phyloP scores from a whole-genome alignment of 2,113 vertebrate species.

The Dromaius novaehollandiae region DNA sequence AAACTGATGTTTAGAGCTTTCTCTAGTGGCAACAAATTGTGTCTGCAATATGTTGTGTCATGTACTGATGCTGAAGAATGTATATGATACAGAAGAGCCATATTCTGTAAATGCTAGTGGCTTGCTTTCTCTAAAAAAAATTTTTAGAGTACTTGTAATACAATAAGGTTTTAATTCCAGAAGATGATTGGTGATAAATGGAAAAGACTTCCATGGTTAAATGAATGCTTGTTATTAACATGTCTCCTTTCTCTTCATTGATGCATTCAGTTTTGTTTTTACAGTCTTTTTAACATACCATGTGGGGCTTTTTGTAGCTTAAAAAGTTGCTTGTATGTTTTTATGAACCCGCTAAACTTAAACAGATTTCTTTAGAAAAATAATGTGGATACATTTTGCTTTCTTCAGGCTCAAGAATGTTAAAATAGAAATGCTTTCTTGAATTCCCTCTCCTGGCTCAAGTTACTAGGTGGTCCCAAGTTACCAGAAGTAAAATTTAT shows the following conservation, averaged over 20 bases:
- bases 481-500: slow-evolving; percentile 93
- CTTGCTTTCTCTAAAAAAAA: neutral
- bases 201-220: slow-evolving; percentile 34
- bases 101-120: slow-evolving; percentile 22
- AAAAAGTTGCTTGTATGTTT: slow-evolving; percentile 82
- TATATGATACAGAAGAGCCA: neutral
- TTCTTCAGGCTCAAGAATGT: slow-evolving; percentile 83
- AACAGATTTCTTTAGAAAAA: slow-evolving; percentile 85
- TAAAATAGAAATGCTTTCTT: slow-evolving; percentile 89
- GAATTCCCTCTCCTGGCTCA: slow-evolving; percentile 87
- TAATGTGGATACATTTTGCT: slow-evolving; percentile 83
- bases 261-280: slow-evolving; percentile 67
- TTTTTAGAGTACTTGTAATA: slow-evolving; percentile 19
- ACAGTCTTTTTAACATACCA: slow-evolving; percentile 7
- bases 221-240: slow-evolving; percentile 50
- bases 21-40: slow-evolving; percentile 38
- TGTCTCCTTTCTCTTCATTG: slow-evolving; percentile 66
- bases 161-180: slow-evolving; percentile 52
- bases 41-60: slow-evolving; percentile 16
- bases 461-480: slow-evolving; percentile 89
- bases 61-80: slow-evolving; percentile 23
- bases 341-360: slow-evolving; percentile 85
- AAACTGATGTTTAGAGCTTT: slow-evolving; percentile 31
- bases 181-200: slow-evolving; percentile 53
- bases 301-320: slow-evolving; percentile 71